Conservation (phyloP, 2,797 vertebrate species). For the Diplodus sargus region DNA sequence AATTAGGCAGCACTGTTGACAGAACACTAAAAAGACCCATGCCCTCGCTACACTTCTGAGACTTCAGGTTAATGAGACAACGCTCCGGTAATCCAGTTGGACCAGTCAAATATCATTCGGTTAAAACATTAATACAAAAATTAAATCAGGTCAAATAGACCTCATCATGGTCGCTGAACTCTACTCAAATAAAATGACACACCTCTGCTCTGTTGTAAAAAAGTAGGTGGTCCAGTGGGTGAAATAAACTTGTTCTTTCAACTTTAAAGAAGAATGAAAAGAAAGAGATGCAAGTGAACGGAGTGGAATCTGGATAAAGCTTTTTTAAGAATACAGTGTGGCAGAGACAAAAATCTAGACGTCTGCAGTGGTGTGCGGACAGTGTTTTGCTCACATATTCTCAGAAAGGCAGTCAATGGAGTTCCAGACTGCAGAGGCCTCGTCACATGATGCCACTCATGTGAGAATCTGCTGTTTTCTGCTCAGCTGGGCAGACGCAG, state of each 20-base stretch:
- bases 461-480: slow-evolving; percentile 87
- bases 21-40: not conserved
- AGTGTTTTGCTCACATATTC: slow-evolving; percentile 58
- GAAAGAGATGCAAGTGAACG: slow-evolving; percentile 11
- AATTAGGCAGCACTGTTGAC: no score
- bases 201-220: slow-evolving; percentile 6
- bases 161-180: not conserved
- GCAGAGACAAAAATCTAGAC: not conserved
- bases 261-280: slow-evolving; percentile 3
- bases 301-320: slow-evolving; percentile 9
- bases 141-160: not conserved
- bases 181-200: not conserved
- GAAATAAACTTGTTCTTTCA: slow-evolving; percentile 5
- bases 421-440: slow-evolving; percentile 71
- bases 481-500: slow-evolving; percentile 79
- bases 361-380: slow-evolving; percentile 46
- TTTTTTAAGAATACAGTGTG: not conserved
- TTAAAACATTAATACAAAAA: not conserved
- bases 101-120: not conserved
- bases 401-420: slow-evolving; percentile 62
- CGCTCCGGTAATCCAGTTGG: not conserved
- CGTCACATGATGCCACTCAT: slow-evolving; percentile 85
- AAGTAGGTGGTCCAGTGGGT: not conserved
- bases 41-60: not conserved
- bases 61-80: not conserved